These are phyloP conservation scores for Erannis defoliaria DNA, from an alignment of 2,888 invertebrate species.

Conservation along the genomic window DNA sequence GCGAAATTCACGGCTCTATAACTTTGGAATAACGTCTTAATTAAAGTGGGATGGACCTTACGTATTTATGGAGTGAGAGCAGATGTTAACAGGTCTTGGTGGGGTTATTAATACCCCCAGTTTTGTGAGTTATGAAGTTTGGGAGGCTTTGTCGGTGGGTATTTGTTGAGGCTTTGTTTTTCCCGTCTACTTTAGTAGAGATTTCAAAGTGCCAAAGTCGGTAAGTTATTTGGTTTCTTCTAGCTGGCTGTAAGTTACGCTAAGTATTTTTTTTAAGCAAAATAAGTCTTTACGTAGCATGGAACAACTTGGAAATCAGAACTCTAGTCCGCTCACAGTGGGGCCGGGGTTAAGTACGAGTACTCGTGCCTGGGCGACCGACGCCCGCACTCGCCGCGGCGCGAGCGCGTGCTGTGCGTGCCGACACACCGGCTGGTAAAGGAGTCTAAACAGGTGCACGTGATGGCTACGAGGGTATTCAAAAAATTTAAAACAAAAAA, in stretches of 20 bases:
- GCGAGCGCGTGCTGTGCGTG: too few species aligned
- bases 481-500: too few species aligned
- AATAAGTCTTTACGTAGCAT: too few species aligned
- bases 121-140: conserved; percentile 17
- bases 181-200: background rate
- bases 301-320: too few species aligned
- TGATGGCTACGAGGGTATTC: too few species aligned
- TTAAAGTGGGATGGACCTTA: conserved; percentile 39
- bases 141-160: conserved; percentile 1
- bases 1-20: conserved; percentile 30
- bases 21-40: conserved; percentile 43
- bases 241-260: background rate
- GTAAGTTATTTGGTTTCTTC: background rate
- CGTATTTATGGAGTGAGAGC: conserved; percentile 36
- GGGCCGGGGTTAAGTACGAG: too few species aligned
- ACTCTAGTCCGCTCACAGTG: too few species aligned
- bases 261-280: too few species aligned
- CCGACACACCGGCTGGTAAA: too few species aligned
- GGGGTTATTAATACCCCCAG: conserved; percentile 21
- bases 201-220: background rate
- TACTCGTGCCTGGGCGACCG: too few species aligned
- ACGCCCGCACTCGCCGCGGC: too few species aligned
- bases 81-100: conserved; percentile 29
- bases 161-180: conserved; percentile 7
- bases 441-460: too few species aligned